Conservation (phyloP, 1,140 invertebrate species). For the Anoplophora glabripennis region DNA sequence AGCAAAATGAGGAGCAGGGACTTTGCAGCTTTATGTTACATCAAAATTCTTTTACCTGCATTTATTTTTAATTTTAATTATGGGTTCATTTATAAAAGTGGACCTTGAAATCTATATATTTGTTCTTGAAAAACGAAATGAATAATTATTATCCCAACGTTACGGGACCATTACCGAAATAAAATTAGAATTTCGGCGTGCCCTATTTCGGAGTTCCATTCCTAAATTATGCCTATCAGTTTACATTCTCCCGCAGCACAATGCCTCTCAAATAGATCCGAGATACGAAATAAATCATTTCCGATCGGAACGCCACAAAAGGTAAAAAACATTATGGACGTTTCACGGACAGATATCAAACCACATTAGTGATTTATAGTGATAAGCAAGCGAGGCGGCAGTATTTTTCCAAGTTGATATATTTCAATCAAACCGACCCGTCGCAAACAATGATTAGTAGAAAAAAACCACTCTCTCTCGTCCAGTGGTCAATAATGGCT, state of each 20-base stretch:
- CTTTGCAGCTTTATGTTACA: too few species aligned
- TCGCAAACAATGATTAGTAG: conserved; percentile 44
- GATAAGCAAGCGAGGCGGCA: conserved; percentile 39
- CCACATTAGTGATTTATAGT: conserved; percentile 42
- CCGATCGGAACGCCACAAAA: conserved; percentile 31
- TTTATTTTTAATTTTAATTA: too few species aligned
- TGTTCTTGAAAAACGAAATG: neutral
- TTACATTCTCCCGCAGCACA: neutral
- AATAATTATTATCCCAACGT: conserved; percentile 10
- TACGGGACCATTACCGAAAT: neutral
- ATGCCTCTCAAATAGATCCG: conserved; percentile 20
- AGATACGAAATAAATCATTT: conserved; percentile 39
- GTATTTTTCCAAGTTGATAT: conserved; percentile 42
- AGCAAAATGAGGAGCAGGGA: too few species aligned
- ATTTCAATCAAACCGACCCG: conserved; percentile 42
- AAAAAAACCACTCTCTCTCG: conserved; percentile 40
- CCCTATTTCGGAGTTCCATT: too few species aligned
- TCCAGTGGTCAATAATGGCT: conserved; percentile 42
- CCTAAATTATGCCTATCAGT: too few species aligned
- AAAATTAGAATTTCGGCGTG: too few species aligned
- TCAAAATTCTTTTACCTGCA: too few species aligned
- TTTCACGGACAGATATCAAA: conserved; percentile 38
- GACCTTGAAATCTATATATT: too few species aligned
- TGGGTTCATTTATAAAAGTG: too few species aligned
- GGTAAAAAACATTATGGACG: conserved; percentile 31